phyloP scores from a whole-genome alignment of 2,797 vertebrate genomes.

The Lindbergichthys nudifrons region DNA sequence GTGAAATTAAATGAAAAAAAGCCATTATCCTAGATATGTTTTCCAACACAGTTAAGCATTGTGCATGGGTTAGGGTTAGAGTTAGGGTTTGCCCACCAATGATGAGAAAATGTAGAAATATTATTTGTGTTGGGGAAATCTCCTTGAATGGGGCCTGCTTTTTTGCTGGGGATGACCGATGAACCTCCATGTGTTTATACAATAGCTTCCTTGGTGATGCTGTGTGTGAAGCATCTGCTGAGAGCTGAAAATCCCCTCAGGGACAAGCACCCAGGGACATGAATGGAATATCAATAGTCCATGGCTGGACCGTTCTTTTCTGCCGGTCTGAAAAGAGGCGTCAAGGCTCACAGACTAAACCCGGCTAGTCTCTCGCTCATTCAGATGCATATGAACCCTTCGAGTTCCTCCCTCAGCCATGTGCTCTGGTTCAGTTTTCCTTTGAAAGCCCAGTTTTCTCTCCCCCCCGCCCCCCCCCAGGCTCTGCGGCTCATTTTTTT shows the following conservation, averaged over 20 bases:
- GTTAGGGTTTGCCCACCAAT: constrained; percentile 1
- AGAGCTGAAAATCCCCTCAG: constrained; percentile 33
- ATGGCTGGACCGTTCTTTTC: constrained; percentile 5
- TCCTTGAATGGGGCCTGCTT: neutral
- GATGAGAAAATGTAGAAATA: constrained; percentile 5
- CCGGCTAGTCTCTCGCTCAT: constrained; percentile 46
- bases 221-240: constrained; percentile 27
- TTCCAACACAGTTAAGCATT: no score
- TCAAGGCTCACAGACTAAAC: constrained; percentile 43
- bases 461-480: neutral
- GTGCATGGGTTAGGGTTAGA: neutral
- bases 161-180: constrained; percentile 2
- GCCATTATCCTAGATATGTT: no score
- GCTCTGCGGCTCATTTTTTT: constrained; percentile 43
- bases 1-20: no score
- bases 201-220: constrained; percentile 17
- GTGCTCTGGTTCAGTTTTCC: constrained; percentile 21
- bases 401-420: constrained; percentile 1
- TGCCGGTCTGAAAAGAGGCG: constrained; percentile 17
- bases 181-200: neutral
- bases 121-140: neutral
- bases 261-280: constrained; percentile 25
- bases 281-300: constrained; percentile 70
- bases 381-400: constrained; percentile 72
- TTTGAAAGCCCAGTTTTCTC: constrained; percentile 34